Evolutionary conservation across 2,797 vertebrate genomes (phyloP).

Genomic region (Tympanoctomys barrerae): DNA sequence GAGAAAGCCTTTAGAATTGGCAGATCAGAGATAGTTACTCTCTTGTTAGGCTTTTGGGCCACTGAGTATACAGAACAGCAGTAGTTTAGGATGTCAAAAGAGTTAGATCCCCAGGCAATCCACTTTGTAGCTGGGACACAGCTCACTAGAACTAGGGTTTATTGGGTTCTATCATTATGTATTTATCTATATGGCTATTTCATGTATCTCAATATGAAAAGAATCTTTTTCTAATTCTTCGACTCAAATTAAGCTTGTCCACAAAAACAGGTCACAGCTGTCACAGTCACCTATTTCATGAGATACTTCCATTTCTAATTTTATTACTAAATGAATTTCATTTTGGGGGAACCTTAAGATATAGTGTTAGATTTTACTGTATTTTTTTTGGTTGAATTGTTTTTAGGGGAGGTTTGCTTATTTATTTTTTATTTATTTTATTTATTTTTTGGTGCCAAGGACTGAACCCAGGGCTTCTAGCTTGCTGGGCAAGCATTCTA

Average conservation of each 20-base stretch:
- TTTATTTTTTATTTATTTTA: too few relatives aligned
- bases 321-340: too few relatives aligned
- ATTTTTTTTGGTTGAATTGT: too few relatives aligned
- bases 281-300: neutral
- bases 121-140: neutral
- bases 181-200: neutral
- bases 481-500: too few relatives aligned
- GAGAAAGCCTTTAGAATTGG: neutral
- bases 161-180: neutral
- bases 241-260: neutral
- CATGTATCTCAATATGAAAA: neutral
- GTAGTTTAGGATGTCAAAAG: neutral
- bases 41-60: neutral
- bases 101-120: neutral
- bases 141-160: neutral
- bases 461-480: too few relatives aligned
- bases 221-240: conserved; percentile 16
- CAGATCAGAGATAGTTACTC: neutral
- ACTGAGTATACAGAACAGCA: neutral
- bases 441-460: too few relatives aligned
- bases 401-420: too few relatives aligned
- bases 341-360: neutral
- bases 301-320: neutral
- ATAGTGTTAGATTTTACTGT: neutral
- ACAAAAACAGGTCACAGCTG: neutral